These are phyloP conservation scores for Axis porcinus DNA, from an alignment of 2,113 vertebrate species.

Conservation along the genomic window DNA sequence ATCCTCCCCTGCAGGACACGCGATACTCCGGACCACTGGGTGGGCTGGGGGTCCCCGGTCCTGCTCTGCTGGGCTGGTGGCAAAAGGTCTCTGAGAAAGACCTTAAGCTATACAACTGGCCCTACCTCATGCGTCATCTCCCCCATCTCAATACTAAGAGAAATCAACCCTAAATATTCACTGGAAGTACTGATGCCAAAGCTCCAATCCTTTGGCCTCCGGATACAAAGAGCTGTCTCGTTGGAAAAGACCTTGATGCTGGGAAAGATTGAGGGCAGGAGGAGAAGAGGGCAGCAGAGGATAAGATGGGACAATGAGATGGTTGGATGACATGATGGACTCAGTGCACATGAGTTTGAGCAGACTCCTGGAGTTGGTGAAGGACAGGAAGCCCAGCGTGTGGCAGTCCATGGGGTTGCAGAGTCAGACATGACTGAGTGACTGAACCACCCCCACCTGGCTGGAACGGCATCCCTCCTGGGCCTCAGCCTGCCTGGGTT, in stretches of 20 bases:
- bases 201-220: neutral
- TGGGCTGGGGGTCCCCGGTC: fast-evolving
- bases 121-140: neutral
- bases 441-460: neutral
- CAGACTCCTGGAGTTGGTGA: neutral
- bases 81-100: neutral
- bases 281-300: neutral
- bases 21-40: fast-evolving
- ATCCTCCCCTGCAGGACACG: neutral
- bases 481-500: neutral
- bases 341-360: neutral
- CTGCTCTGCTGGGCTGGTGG: too few relatives aligned
- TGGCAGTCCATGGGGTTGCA: neutral
- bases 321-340: neutral
- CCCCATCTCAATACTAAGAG: neutral
- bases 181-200: neutral
- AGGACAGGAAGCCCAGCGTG: fast-evolving
- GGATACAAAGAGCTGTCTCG: neutral
- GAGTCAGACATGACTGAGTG: neutral
- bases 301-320: neutral
- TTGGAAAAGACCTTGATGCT: neutral
- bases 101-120: fast-evolving
- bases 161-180: neutral
- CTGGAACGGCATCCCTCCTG: too few relatives aligned
- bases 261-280: neutral